Conservation (phyloP, 2,113 vertebrate genomes). For the Orthonyx spaldingii region DNA sequence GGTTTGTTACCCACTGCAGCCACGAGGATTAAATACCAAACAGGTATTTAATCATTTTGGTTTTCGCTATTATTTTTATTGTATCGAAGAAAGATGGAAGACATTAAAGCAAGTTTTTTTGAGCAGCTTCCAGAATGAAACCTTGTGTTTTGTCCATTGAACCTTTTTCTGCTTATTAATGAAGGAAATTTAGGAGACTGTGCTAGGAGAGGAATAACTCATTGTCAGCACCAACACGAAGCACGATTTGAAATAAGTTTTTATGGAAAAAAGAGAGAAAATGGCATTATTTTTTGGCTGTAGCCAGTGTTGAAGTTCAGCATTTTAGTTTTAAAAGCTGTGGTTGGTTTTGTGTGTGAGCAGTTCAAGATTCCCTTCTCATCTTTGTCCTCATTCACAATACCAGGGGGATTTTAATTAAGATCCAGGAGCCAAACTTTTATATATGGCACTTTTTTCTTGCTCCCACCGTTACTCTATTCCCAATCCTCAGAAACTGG, state of each 20-base stretch:
- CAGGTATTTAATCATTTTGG: neutral
- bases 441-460: neutral
- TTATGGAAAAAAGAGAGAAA: neutral
- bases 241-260: neutral
- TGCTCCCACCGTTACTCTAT: neutral
- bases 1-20: neutral
- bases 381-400: neutral
- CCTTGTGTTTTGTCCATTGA: neutral
- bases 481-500: neutral
- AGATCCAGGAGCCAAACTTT: neutral
- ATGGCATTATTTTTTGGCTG: neutral
- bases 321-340: neutral
- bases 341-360: neutral
- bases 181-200: neutral
- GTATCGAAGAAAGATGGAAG: neutral
- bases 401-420: neutral
- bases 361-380: neutral
- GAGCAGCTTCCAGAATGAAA: neutral
- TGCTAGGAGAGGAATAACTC: neutral
- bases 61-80: neutral
- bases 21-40: neutral
- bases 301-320: neutral
- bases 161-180: neutral
- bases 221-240: neutral
- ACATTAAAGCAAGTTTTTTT: neutral